Conservation (phyloP, 2,888 invertebrate species). For the Callosobruchus maculatus region DNA sequence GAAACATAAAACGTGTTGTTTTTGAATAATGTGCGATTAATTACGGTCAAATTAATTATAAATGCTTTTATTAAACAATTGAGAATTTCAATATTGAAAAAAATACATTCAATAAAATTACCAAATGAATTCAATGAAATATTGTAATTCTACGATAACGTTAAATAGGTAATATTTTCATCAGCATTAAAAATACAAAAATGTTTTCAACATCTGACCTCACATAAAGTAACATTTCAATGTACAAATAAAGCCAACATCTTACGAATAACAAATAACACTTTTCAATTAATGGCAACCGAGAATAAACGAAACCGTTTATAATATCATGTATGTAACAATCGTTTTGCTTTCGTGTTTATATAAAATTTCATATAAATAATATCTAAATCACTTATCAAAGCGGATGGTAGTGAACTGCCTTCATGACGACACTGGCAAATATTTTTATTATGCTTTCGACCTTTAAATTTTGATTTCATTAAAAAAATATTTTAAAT, state of each 20-base stretch:
- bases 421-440: slow-evolving; percentile 10
- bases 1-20: too few relatives aligned
- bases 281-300: background rate
- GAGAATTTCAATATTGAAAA: background rate
- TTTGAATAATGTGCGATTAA: too few relatives aligned
- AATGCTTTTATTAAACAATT: background rate
- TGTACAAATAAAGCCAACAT: slow-evolving; percentile 12
- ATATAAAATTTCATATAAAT: slow-evolving; percentile 12
- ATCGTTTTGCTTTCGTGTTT: slow-evolving; percentile 7
- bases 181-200: slow-evolving; percentile 25
- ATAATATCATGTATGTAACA: slow-evolving; percentile 3
- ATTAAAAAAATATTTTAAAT: too few relatives aligned
- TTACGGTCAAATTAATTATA: too few relatives aligned
- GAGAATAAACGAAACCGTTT: background rate
- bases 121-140: slow-evolving; percentile 28
- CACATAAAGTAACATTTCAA: slow-evolving; percentile 11
- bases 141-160: slow-evolving; percentile 33
- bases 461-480: too few relatives aligned
- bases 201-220: slow-evolving; percentile 14
- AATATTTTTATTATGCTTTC: slow-evolving; percentile 9
- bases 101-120: slow-evolving; percentile 38
- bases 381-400: slow-evolving; percentile 8
- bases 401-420: slow-evolving; percentile 2
- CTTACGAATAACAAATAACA: slow-evolving; percentile 7
- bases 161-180: slow-evolving; percentile 29